These are phyloP conservation scores for Spea bombifrons DNA, from an alignment of 2,113 vertebrate genomes.

Conservation along the genomic window DNA sequence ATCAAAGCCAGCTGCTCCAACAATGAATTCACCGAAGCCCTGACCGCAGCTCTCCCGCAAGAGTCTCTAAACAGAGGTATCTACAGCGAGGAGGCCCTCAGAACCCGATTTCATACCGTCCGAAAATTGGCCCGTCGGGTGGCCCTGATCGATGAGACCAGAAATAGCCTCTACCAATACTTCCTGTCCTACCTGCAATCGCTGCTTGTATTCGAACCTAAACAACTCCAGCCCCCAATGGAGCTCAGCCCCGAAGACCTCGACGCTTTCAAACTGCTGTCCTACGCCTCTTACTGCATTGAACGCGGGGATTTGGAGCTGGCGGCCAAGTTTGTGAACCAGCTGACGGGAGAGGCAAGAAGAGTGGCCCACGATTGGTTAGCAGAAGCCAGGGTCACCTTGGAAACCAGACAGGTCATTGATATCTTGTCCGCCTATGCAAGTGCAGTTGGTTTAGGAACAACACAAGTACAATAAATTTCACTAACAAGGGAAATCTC, in stretches of 20 bases:
- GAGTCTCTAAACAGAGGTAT: constrained; percentile 83
- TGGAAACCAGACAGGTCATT: constrained; percentile 89
- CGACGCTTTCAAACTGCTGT: constrained; percentile 85
- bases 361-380: constrained; percentile 92
- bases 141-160: constrained; percentile 87
- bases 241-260: constrained; percentile 77
- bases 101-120: constrained; percentile 78
- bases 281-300: constrained; percentile 88
- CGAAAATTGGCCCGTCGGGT: constrained; percentile 81
- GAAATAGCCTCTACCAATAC: constrained; percentile 94
- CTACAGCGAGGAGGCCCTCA: constrained; percentile 87
- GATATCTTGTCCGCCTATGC: constrained; percentile 87
- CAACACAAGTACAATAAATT: constrained; percentile 74
- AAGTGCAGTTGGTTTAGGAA: constrained; percentile 87
- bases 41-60: constrained; percentile 76
- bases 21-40: constrained; percentile 77
- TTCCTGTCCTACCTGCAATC: constrained; percentile 94
- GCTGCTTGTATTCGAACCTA: constrained; percentile 76
- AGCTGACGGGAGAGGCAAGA: constrained; percentile 84
- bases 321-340: constrained; percentile 92
- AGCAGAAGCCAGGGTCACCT: constrained; percentile 82
- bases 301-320: constrained; percentile 92
- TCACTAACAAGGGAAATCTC: not conserved
- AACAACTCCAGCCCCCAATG: constrained; percentile 74
- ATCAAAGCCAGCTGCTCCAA: constrained; percentile 72